A percentile compares a stretch with the other conserved stretches of the same genome.
Conservation (phyloP, 1,140 invertebrate species). For the Venturia canescens region DNA sequence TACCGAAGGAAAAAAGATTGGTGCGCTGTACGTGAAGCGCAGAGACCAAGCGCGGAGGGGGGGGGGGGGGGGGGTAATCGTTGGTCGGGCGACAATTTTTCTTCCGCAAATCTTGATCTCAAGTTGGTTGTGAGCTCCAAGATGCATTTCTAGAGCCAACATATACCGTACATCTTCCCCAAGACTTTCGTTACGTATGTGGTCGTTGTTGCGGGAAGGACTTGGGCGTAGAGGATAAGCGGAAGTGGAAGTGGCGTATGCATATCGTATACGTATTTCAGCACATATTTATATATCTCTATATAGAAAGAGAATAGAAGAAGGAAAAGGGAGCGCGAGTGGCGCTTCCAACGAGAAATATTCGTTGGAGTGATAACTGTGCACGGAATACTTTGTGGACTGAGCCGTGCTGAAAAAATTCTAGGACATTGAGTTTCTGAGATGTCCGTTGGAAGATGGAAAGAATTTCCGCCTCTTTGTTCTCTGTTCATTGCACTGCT, state of each 20-base stretch:
- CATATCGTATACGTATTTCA: constrained; percentile 28
- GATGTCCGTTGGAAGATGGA: background rate
- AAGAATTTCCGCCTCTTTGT: background rate
- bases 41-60: too few relatives aligned
- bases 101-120: constrained; percentile 43
- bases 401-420: background rate
- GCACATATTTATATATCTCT: background rate
- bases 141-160: constrained; percentile 29
- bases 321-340: too few relatives aligned
- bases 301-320: too few relatives aligned
- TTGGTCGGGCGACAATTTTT: constrained; percentile 25
- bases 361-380: constrained; percentile 6
- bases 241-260: constrained; percentile 9
- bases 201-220: background rate
- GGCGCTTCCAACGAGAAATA: constrained; percentile 12
- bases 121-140: constrained; percentile 16
- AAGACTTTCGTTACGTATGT: constrained; percentile 25
- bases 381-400: constrained; percentile 30
- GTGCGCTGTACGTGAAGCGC: background rate
- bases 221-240: background rate
- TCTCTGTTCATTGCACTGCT: background rate
- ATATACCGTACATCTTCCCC: constrained; percentile 33
- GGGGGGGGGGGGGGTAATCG: constrained; percentile 23
- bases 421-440: background rate
- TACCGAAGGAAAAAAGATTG: background rate